Evolutionary conservation across 1,140 invertebrate genomes (phyloP).

Genomic region (Macrosteles quadrilineatus): DNA sequence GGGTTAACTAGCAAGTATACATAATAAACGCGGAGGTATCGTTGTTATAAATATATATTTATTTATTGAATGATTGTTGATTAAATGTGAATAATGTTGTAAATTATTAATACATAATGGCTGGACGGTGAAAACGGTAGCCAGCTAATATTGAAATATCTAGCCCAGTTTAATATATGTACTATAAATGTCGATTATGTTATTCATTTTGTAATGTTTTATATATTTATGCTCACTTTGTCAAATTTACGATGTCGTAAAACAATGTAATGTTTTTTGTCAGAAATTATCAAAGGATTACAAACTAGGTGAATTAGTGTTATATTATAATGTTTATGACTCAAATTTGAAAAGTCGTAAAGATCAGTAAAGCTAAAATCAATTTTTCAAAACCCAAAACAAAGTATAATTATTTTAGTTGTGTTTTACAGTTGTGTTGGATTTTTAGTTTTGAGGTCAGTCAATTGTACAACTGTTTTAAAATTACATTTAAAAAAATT

Average conservation of each 20-base stretch:
- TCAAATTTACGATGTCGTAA: not conserved
- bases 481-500: too few species aligned
- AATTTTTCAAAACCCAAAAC: too few species aligned
- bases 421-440: too few species aligned
- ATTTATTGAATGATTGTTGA: conserved; percentile 1
- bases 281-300: not conserved
- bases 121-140: not conserved
- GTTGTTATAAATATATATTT: conserved; percentile 9
- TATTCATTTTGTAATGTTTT: not conserved
- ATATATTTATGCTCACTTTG: not conserved
- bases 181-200: not conserved
- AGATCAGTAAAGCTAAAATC: too few species aligned
- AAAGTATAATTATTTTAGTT: too few species aligned
- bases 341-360: too few species aligned
- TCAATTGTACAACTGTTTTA: too few species aligned
- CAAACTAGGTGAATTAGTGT: not conserved
- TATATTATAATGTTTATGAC: not conserved
- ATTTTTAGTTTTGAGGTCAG: too few species aligned
- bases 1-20: not conserved
- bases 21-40: not conserved
- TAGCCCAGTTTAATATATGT: conserved; percentile 4
- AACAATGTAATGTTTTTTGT: not conserved
- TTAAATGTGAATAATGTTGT: conserved; percentile 1
- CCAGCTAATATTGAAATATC: not conserved
- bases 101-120: not conserved